Base-by-base conservation (phyloP, 2,888 invertebrate genomes). In the Melieria crassipennis region DNA sequence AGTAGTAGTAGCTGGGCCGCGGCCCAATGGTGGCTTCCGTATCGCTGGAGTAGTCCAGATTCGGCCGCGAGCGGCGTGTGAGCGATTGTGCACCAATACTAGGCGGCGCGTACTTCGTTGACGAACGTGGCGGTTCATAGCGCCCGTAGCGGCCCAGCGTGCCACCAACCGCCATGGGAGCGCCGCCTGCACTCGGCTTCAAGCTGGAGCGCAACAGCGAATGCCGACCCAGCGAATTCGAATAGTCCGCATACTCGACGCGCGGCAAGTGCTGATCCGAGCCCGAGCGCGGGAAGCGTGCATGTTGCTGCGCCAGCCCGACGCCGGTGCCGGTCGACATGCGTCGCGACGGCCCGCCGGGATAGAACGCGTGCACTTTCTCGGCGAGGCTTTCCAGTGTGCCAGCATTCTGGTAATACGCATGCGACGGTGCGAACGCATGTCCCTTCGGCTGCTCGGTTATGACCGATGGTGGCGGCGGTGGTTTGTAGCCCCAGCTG, bases 31-130 rank as follows among this genome's bases (percentile, higher is more conserved):
- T 94, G n/a, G 95, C 94, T 88, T 98, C 98, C 0, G 98, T 97
- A 84, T 98, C 98, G 65, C 97, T 97, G 43, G 97, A 97, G 86
- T 96, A 96, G 87, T 96, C 96, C 84, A 97, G 88, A 77, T 93
- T 93, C 52, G 87, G 87, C 79, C 94, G 89, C 80, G 94, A 92
- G 76, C 95, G 90, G 80, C 94, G 89, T 2, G 91, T 90, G 74
- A 94, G 88, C 5, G 93, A 91, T 63, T 86, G 85, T 3, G 85
- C 83, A 3, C 79, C 79, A 4, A 79, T 78, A 60, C 87, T 87
- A 3, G 88, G 88, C 5, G 88, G 87, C 57, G 88, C 88, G 77
- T 90, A 89, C 78, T 90, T 89, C 16, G 86, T 80, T 46, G 83
- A 83, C 4, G 80, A 78, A 52, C 83, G 83, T 72, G 83, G 87